phyloP scores from a whole-genome alignment of 1,140 invertebrate species.

The Eumaeus atala region DNA sequence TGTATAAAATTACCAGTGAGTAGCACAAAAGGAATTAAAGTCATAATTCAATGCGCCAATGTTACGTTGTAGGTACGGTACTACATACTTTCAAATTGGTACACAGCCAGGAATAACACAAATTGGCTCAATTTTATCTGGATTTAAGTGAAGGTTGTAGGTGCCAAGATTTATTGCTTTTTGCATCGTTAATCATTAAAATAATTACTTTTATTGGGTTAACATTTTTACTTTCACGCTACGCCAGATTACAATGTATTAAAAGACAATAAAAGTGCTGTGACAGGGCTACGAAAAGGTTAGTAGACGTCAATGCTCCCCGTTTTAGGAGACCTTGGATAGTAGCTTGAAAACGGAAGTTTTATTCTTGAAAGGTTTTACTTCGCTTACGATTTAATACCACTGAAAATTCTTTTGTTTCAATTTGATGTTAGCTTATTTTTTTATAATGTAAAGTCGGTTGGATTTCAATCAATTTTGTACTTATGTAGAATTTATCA shows the following conservation, averaged over 20 bases:
- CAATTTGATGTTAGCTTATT: no score
- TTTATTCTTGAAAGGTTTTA: no score
- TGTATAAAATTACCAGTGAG: no score
- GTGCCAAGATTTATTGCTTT: slow-evolving; percentile 6
- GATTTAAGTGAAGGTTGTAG: slow-evolving; percentile 1
- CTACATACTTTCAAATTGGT: slow-evolving; percentile 2
- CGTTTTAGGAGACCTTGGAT: not conserved
- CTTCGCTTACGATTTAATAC: no score
- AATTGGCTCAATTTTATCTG: slow-evolving; percentile 9
- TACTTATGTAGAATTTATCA: no score
- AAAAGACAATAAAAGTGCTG: no score
- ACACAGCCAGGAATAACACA: slow-evolving; percentile 2
- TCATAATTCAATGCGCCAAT: not conserved
- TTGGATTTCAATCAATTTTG: no score
- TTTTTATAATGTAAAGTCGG: no score
- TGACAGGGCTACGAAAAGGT: not conserved
- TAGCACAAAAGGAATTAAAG: not conserved
- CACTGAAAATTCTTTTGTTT: no score
- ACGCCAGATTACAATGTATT: no score
- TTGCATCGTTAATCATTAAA: slow-evolving; percentile 1
- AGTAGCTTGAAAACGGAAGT: no score
- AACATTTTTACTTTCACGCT: no score
- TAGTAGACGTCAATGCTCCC: not conserved
- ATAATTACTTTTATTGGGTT: not conserved
- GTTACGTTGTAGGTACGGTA: not conserved